Evolutionary conservation across 1,140 invertebrate genomes (phyloP).

Genomic region (Ceratoteleas bidentatus): DNA sequence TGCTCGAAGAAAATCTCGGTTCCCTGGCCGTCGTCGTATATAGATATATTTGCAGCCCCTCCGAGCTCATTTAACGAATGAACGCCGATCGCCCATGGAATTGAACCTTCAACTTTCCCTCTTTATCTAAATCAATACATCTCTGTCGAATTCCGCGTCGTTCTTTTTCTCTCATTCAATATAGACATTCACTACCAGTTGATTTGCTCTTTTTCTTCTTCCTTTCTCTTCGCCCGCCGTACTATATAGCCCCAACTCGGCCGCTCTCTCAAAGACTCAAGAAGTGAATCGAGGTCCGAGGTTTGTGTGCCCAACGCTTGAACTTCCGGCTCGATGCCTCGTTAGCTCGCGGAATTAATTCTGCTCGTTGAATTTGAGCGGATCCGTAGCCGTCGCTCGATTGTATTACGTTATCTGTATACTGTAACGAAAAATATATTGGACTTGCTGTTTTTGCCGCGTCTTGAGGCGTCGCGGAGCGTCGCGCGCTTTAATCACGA

Average conservation of each 20-base stretch:
- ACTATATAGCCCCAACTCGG: conserved; percentile 26
- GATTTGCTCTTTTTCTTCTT: conserved; percentile 61
- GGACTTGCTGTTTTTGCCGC: conserved; percentile 33
- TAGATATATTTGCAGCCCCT: conserved; percentile 57
- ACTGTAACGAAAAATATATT: conserved; percentile 59
- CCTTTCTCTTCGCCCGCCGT: conserved; percentile 46
- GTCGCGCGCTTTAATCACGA: conserved; percentile 14
- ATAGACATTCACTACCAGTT: conserved; percentile 55
- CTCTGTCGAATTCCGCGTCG: conserved; percentile 51
- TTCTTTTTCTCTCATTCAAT: conserved; percentile 64
- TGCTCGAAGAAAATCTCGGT: conserved; percentile 52
- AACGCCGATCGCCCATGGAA: conserved; percentile 66
- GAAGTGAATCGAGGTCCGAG: conserved; percentile 70
- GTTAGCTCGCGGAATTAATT: conserved; percentile 72
- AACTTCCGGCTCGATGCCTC: conserved; percentile 72
- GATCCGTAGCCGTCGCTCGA: conserved; percentile 55
- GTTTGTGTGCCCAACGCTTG: conserved; percentile 70
- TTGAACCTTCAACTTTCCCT: conserved; percentile 66
- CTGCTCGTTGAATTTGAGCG: conserved; percentile 70
- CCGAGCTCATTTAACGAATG: conserved; percentile 63
- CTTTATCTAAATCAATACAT: conserved; percentile 67
- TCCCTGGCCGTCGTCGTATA: conserved; percentile 33
- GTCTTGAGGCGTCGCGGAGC: conserved; percentile 31
- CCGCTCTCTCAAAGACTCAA: conserved; percentile 67
- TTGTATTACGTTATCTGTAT: conserved; percentile 58